Percentiles rank a stretch among this genome's conserved stretches.
phyloP scores from a whole-genome alignment of 2,113 vertebrate genomes.

The Pachypanchax playfairii region DNA sequence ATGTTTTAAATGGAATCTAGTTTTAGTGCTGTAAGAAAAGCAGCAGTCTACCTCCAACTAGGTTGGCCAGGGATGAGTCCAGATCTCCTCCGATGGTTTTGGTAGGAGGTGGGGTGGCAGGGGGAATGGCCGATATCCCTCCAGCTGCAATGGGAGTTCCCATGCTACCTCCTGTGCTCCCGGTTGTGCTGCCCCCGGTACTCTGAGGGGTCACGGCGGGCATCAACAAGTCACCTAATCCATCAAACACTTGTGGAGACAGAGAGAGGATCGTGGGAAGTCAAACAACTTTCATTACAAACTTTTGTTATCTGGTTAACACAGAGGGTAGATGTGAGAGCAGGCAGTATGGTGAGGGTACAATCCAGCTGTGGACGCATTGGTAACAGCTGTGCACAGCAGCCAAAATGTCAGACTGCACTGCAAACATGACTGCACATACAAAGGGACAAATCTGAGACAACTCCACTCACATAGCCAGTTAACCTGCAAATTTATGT shows the following conservation, averaged over 20 bases:
- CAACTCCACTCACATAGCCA: conserved; percentile 9
- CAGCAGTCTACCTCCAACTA: conserved; percentile 91
- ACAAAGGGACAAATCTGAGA: conserved; percentile 15
- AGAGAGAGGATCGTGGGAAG: conserved; percentile 11
- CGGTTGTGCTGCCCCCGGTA: conserved; percentile 79
- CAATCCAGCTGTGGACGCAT: conserved; percentile 19
- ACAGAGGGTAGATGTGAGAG: conserved; percentile 22
- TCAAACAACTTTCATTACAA: conserved; percentile 44
- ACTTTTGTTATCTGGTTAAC: conserved; percentile 18
- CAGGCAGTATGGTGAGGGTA: conserved; percentile 12
- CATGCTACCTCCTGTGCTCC: conserved; percentile 71
- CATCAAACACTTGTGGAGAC: conserved; percentile 87
- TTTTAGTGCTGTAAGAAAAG: background rate
- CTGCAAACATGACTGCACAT: conserved; percentile 19
- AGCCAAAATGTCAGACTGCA: conserved; percentile 36
- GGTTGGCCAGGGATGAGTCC: conserved; percentile 93
- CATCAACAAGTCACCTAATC: conserved; percentile 97
- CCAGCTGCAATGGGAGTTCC: conserved; percentile 50
- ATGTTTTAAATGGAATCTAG: background rate
- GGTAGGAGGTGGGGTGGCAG: conserved; percentile 62
- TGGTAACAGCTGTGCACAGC: conserved; percentile 30
- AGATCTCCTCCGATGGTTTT: conserved; percentile 93
- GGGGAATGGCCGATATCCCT: conserved; percentile 70
- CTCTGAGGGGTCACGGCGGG: conserved; percentile 92
- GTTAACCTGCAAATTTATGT: conserved; percentile 9